These are phyloP conservation scores for Epinephelus lanceolatus DNA, from an alignment of 2,113 vertebrate species.

Conservation along the genomic window DNA sequence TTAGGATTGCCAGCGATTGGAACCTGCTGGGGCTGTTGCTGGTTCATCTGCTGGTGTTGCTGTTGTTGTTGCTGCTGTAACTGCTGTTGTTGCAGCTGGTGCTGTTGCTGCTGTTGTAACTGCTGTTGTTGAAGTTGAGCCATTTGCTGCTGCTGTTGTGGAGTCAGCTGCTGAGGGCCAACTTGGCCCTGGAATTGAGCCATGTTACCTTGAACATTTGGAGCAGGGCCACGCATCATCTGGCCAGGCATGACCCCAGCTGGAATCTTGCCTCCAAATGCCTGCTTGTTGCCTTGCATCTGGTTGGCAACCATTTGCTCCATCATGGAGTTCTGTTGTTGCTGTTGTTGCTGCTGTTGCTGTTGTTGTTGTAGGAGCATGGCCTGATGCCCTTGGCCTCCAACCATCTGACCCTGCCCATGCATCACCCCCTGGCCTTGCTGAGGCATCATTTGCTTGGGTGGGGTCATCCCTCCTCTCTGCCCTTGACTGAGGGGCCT, in stretches of 20 bases:
- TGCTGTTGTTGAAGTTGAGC: conserved; percentile 90
- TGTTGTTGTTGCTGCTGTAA: conserved; percentile 86
- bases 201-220: conserved; percentile 92
- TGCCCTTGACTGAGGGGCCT: conserved; percentile 93
- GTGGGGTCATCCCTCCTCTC: conserved; percentile 96
- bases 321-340: conserved; percentile 94
- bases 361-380: conserved; percentile 86
- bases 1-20: conserved; percentile 91
- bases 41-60: conserved; percentile 88
- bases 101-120: conserved; percentile 81
- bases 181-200: conserved; percentile 92
- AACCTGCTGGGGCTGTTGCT: conserved; percentile 88
- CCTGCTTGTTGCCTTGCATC: conserved; percentile 95
- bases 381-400: conserved; percentile 93
- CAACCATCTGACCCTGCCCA: conserved; percentile 94
- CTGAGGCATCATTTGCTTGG: conserved; percentile 96
- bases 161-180: conserved; percentile 85
- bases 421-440: conserved; percentile 96
- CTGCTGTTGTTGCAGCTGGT: conserved; percentile 80
- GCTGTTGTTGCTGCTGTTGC: conserved; percentile 64
- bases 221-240: conserved; percentile 95
- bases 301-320: conserved; percentile 97
- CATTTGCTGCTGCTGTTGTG: conserved; percentile 87
- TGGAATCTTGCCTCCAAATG: conserved; percentile 92
- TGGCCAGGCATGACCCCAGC: conserved; percentile 91